Percentiles rank a stretch among this genome's conserved stretches.
Conservation (phyloP, 2,888 invertebrate species). For the Hydriomena furcata region DNA sequence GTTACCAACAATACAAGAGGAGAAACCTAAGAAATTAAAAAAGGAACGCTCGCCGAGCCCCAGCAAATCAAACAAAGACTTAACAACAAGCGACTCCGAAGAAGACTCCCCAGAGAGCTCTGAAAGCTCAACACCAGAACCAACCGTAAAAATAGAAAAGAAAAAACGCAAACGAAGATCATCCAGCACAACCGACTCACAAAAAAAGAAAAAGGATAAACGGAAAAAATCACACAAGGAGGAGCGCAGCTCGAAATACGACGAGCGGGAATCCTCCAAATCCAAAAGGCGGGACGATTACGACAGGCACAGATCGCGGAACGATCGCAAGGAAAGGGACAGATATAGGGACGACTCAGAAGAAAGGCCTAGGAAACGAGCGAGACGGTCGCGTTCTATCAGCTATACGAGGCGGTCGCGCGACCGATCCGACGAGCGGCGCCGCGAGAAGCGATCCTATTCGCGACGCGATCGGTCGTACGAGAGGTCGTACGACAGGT, state of each 20-base stretch:
- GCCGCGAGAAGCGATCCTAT: conserved; percentile 53
- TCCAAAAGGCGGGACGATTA: conserved; percentile 60
- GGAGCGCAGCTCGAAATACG: conserved; percentile 56
- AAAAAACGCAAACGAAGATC: conserved; percentile 68
- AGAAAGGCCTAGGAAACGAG: conserved; percentile 61
- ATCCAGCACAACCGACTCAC: conserved; percentile 61
- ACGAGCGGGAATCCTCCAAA: conserved; percentile 55
- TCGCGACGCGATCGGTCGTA: conserved; percentile 42
- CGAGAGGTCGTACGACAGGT: conserved; percentile 37
- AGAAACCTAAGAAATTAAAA: conserved; percentile 58
- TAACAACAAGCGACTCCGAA: conserved; percentile 69
- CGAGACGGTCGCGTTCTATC: conserved; percentile 64
- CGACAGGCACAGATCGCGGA: conserved; percentile 60
- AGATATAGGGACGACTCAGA: conserved; percentile 71
- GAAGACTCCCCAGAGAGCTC: conserved; percentile 60
- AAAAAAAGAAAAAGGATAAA: conserved; percentile 61
- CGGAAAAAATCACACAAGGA: conserved; percentile 56
- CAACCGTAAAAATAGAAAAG: conserved; percentile 51
- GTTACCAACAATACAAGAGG: conserved; percentile 62
- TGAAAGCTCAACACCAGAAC: conserved; percentile 56
- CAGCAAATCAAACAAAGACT: conserved; percentile 60
- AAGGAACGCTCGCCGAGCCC: conserved; percentile 65
- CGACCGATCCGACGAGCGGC: conserved; percentile 36
- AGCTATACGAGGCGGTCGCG: conserved; percentile 57
- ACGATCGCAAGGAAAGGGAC: conserved; percentile 55